Evolutionary conservation across 2,888 invertebrate genomes (phyloP), one percentile per base, ranked within the genome.

Genomic region (Eulithis prunata): DNA sequence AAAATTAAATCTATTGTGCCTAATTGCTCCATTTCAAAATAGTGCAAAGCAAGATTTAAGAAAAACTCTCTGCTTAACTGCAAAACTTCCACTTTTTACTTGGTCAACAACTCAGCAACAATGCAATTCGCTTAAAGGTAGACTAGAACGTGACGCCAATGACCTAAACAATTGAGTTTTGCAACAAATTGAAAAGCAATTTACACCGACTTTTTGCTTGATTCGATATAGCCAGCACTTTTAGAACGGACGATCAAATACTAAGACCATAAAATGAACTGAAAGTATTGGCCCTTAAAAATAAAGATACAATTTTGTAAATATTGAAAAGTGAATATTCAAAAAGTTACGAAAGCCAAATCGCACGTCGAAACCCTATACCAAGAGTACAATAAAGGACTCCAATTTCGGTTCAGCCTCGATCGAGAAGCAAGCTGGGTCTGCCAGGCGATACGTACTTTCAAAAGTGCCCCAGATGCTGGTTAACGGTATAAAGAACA

Each of bases 381-480:
- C 74, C 71, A 73, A 70, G 75, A 70, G 73, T 75, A 83, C 82
- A 83, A 84, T 83, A 84, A 87, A 87, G 86, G 84, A 86, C 81
- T 81, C 81, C 80, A 82, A 87, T 87, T 89, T 87, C 78, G 83
- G 85, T 78, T 69, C 72, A 71, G 78, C 78, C 71, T 79, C 72
- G 74, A 12, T 49, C 71, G 70, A 74, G 75, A 72, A 75, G 75
- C 73, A 74, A 47, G 76, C 76, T 73, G 69, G 14, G 43, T 57
- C 68, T 64, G 66, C 70, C 70, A 69, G 71, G 74, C 78, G 82
- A 78, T 85, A 21, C 21, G 21, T 21, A 92, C 92, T 93, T 93
- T 93, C 92, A 88, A 93, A 93, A 90, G 83, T 91, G 92, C 86
- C 93, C 93, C 89, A 93, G 91, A 87, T 93, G 91, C 78, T 83